Conservation (phyloP, 2,888 invertebrate genomes). For the Melanophora roralis region DNA sequence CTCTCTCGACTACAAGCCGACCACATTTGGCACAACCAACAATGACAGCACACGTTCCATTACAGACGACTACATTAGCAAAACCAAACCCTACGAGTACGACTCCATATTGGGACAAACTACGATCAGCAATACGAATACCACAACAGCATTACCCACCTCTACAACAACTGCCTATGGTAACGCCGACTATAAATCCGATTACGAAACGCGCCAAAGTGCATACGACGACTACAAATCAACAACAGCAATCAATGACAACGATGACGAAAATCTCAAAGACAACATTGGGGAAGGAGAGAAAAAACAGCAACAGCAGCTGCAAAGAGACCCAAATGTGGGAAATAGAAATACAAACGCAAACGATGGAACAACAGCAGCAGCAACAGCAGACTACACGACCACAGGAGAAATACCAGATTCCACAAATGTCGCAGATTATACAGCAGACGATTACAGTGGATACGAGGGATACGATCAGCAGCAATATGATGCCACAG, state of each 20-base stretch:
- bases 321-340: conserved; percentile 57
- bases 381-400: conserved; percentile 54
- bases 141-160: conserved; percentile 62
- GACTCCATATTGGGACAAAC: conserved; percentile 65
- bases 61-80: conserved; percentile 67
- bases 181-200: conserved; percentile 58
- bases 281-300: conserved; percentile 76
- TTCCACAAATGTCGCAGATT: conserved; percentile 60
- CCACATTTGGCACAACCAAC: conserved; percentile 74
- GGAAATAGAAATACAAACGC: conserved; percentile 61
- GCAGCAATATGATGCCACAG: conserved; percentile 73
- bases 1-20: conserved; percentile 76
- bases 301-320: conserved; percentile 69
- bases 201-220: conserved; percentile 46
- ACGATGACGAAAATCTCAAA: conserved; percentile 77
- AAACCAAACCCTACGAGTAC: conserved; percentile 68
- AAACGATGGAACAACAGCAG: conserved; percentile 47
- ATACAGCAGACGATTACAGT: conserved; percentile 72
- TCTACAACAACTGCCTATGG: conserved; percentile 58
- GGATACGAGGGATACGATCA: conserved; percentile 72
- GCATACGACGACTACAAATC: conserved; percentile 64
- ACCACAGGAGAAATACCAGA: conserved; percentile 32
- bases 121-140: conserved; percentile 38
- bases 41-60: conserved; percentile 65
- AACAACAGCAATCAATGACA: conserved; percentile 66